phyloP scores from a whole-genome alignment of 2,113 vertebrate genomes.

The Etia nguti region DNA sequence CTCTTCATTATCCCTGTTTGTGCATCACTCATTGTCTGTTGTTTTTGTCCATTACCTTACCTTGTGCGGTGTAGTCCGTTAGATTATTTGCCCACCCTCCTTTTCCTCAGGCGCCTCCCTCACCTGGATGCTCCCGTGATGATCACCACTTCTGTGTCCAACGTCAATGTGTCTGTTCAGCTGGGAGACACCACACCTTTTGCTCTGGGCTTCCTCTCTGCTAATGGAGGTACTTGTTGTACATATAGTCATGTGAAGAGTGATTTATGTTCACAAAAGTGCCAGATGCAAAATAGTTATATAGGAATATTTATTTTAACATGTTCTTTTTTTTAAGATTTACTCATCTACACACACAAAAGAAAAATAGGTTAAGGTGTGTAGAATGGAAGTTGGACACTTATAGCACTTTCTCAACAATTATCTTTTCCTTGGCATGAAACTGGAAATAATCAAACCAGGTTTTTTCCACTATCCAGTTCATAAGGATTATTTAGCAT shows the following conservation, averaged over 20 bases:
- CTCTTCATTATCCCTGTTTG: slow-evolving; percentile 26
- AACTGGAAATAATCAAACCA: background rate
- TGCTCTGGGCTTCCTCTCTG: slow-evolving; percentile 88
- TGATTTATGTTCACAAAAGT: background rate
- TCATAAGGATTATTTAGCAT: fast-evolving
- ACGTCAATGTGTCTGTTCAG: slow-evolving; percentile 89
- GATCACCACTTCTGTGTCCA: slow-evolving; percentile 83
- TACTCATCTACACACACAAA: background rate
- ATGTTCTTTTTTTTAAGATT: background rate
- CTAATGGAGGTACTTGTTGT: slow-evolving; percentile 77
- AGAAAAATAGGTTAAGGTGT: background rate
- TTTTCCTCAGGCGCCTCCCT: slow-evolving; percentile 77
- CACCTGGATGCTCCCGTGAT: slow-evolving; percentile 86
- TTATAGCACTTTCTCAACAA: background rate
- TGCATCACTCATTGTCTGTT: slow-evolving; percentile 13
- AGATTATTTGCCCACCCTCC: slow-evolving; percentile 60
- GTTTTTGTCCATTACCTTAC: background rate
- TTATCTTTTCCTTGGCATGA: background rate
- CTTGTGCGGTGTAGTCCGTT: slow-evolving; percentile 44
- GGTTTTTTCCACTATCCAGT: background rate
- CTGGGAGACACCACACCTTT: slow-evolving; percentile 92
- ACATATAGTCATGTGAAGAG: background rate
- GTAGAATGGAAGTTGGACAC: background rate
- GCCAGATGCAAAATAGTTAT: background rate
- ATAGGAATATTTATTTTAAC: background rate